Conservation (phyloP, 2,797 vertebrate genomes). For the Avahi laniger region DNA sequence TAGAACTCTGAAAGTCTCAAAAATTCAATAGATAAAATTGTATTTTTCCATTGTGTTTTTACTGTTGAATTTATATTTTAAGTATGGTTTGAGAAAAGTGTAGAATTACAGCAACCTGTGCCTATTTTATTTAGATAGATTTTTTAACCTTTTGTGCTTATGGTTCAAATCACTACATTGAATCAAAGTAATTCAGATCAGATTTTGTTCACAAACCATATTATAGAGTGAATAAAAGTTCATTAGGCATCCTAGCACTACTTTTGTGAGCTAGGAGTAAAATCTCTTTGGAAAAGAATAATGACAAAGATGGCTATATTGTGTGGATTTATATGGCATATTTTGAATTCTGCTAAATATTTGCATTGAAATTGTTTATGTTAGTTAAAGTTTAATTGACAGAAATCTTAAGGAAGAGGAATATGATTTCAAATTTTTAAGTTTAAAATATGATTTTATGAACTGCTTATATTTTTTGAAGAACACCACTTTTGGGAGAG, state of each 20-base stretch:
- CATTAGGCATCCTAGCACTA: not conserved
- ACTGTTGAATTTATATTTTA: not conserved
- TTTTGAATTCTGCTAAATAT: not conserved
- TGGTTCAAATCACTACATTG: not conserved
- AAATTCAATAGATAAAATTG: not conserved
- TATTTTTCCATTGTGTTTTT: not conserved
- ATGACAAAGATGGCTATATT: not conserved
- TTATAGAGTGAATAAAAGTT: not conserved
- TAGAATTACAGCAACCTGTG: not conserved
- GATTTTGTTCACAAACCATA: not conserved
- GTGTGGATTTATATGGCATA: not conserved
- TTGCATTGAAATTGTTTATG: not conserved
- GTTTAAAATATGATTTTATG: not conserved
- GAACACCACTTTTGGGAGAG: not conserved
- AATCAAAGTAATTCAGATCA: not conserved
- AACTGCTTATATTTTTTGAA: not conserved
- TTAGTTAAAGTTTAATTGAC: not conserved
- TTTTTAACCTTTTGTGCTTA: not conserved
- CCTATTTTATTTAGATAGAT: not conserved
- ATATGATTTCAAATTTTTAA: not conserved
- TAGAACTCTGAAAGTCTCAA: not conserved
- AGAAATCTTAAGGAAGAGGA: not conserved
- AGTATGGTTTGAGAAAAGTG: not conserved
- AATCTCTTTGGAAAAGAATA: not conserved
- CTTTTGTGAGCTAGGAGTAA: not conserved